Conservation (phyloP, 2,113 vertebrate genomes). For the Calonectris borealis region DNA sequence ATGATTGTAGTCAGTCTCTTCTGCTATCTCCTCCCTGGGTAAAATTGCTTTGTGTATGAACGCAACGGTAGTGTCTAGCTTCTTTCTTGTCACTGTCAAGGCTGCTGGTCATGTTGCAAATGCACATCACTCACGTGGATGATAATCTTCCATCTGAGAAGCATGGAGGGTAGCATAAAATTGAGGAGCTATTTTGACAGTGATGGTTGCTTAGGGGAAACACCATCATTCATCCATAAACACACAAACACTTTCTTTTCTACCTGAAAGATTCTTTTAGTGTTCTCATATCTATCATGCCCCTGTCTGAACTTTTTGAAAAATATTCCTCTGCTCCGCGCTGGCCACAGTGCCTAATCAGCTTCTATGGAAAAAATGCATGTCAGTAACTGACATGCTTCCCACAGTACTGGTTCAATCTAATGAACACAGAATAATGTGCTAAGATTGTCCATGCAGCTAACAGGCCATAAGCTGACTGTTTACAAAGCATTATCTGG, state of each 20-base stretch:
- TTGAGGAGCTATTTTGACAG: background rate
- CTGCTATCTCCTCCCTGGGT: background rate
- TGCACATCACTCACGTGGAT: background rate
- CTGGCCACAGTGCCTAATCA: background rate
- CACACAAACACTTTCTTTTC: background rate
- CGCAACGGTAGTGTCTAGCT: background rate
- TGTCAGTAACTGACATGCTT: background rate
- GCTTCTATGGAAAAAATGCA: background rate
- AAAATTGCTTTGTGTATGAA: conserved; percentile 29
- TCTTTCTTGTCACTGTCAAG: conserved; percentile 34
- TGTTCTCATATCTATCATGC: background rate
- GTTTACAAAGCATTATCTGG: background rate
- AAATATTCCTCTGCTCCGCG: background rate
- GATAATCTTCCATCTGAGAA: background rate
- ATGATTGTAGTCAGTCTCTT: background rate
- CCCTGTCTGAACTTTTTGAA: background rate
- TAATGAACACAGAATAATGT: background rate
- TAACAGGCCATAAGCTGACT: background rate
- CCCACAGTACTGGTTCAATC: background rate
- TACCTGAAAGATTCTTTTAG: background rate
- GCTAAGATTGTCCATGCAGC: background rate
- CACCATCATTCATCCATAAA: background rate
- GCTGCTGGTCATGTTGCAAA: conserved; percentile 1
- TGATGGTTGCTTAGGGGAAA: background rate
- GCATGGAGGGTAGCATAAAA: background rate